Percentiles rank a stretch among this genome's conserved stretches.
Evolutionary conservation across 2,113 vertebrate genomes (phyloP).

Genomic region (Cynocephalus volans): DNA sequence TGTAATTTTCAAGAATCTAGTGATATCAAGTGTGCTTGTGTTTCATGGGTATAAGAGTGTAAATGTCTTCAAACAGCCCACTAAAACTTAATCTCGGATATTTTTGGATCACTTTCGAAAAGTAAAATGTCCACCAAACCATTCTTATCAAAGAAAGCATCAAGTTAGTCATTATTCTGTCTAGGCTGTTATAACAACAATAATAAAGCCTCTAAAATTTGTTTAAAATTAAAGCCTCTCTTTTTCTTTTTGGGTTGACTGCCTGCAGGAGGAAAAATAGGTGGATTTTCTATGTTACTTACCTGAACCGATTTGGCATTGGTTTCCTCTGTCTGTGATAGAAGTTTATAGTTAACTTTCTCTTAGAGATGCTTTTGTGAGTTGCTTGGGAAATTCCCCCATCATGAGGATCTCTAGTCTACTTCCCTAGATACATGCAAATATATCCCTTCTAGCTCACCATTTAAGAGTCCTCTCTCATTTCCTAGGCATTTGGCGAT

Average conservation of each 20-base stretch:
- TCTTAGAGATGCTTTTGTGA: background rate
- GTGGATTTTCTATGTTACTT: background rate
- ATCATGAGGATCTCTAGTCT: background rate
- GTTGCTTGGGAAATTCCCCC: background rate
- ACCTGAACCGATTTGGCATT: background rate
- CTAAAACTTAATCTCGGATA: background rate
- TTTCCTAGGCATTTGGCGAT: background rate
- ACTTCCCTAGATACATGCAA: background rate
- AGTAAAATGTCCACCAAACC: background rate
- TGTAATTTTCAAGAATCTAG: background rate
- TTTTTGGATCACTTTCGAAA: background rate
- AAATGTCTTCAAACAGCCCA: background rate
- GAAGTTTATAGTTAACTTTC: background rate
- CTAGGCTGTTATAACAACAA: background rate
- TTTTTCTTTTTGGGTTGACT: background rate
- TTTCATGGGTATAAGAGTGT: background rate
- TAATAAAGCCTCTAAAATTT: background rate
- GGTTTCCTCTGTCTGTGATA: background rate
- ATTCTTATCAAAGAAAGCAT: background rate
- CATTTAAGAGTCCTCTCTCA: background rate
- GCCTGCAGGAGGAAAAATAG: background rate
- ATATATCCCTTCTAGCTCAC: background rate
- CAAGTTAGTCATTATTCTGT: background rate
- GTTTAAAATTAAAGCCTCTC: background rate
- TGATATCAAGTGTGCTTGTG: background rate